Base-by-base conservation (phyloP, 2,888 invertebrate genomes). In the Acronicta aceris region DNA sequence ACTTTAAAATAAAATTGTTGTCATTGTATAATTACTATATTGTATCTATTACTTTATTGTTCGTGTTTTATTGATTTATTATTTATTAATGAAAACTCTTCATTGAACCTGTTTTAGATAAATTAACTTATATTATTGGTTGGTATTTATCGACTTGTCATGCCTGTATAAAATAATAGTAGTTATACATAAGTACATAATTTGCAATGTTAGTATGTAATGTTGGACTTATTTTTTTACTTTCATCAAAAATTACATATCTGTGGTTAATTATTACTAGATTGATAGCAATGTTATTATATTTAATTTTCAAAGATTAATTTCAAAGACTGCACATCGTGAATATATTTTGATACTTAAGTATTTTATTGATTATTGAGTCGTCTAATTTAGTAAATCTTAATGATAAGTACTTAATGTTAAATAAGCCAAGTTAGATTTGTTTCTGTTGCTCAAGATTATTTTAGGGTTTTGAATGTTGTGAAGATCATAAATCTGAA, bases 241-340 rank as follows among this genome's bases (percentile, higher is more conserved):
- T 51, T 77, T 61, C 27, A 52, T 66, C 61, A 49, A 77, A 78
- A 74, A 80, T 71, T 85, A 93, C 92, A 93, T 92, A 93, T 92
- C 91, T 88, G 79, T 85, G 81, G 88, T 91, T 91, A 89, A 89
- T 89, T 89, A 87, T 81, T 84, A 84, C 27, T 77, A 79, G 65
- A 74, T 79, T 74, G 71, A 81, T 83, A 85, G 77, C 81, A 64
- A 62, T 71, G 73, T 83, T 79, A 79, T 68, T 62, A 76, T 74
- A 74, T 59, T 82, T 86, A 72, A 65, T 84, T 84, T 79, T 78
- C 82, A 86, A 79, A 76, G 72, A 82, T 87, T 86, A 70, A 73
- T 85, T 89, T 68, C 86, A 67, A 90, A 91, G 91, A 90, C 89
- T 90, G 90, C 90, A 89, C 90, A 71, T 83, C 82, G 84, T 87